A percentile compares a stretch with the other conserved stretches of the same genome.
phyloP scores from a whole-genome alignment of 1,140 invertebrate genomes.

The Elysia chlorotica region DNA sequence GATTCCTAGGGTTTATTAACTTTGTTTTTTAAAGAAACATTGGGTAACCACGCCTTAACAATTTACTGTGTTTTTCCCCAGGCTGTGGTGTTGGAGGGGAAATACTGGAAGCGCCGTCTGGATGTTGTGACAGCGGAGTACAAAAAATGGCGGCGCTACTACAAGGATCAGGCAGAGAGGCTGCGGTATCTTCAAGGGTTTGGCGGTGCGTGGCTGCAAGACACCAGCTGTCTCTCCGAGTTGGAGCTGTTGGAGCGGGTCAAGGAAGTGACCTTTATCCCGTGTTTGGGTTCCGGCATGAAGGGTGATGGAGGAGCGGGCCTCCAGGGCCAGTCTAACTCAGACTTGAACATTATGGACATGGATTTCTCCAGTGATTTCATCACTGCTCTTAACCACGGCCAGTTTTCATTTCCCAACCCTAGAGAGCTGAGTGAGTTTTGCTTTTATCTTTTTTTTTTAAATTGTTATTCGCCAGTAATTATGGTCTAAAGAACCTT shows the following conservation, averaged over 20 bases:
- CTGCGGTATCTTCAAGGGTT: too few species aligned
- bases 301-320: too few species aligned
- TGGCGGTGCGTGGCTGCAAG: too few species aligned
- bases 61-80: slow-evolving; percentile 65
- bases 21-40: too few species aligned
- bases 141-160: slow-evolving; percentile 98
- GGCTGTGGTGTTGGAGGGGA: slow-evolving; percentile 94
- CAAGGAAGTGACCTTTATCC: slow-evolving; percentile 28
- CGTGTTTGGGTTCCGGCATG: too few species aligned
- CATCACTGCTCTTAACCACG: slow-evolving; percentile 73
- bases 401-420: slow-evolving; percentile 96
- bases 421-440: slow-evolving; percentile 89
- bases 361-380: slow-evolving; percentile 81
- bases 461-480: too few species aligned
- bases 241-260: slow-evolving; percentile 36
- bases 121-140: slow-evolving; percentile 98
- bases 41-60: too few species aligned
- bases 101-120: slow-evolving; percentile 98
- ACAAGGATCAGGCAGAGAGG: slow-evolving; percentile 66
- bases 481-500: too few species aligned
- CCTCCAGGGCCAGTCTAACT: too few species aligned
- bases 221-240: slow-evolving; percentile 12
- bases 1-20: too few species aligned
- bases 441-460: not conserved
- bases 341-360: slow-evolving; percentile 63